Evolutionary conservation across 2,113 vertebrate genomes (phyloP).

Genomic region (Lepidothrix coronata): DNA sequence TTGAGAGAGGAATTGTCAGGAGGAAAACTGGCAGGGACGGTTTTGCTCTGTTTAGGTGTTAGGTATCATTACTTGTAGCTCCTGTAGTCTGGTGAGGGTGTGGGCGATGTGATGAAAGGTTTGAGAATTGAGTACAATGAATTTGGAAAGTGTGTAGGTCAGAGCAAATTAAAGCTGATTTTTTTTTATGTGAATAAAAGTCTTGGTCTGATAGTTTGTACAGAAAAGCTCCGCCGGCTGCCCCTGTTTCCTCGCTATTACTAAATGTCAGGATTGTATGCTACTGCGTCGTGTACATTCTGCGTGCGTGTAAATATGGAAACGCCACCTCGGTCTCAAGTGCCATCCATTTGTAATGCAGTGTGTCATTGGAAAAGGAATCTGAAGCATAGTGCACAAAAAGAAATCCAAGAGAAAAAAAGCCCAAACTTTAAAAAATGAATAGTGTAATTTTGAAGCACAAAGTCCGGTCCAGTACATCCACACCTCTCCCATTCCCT

Average conservation of each 20-base stretch:
- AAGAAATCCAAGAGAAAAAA: slow-evolving; percentile 62
- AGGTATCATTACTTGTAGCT: slow-evolving; percentile 84
- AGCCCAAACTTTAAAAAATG: slow-evolving; percentile 76
- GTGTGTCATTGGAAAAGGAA: slow-evolving; percentile 85
- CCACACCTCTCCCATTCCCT: slow-evolving; percentile 74
- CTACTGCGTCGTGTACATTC: slow-evolving; percentile 94
- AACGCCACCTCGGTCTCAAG: slow-evolving; percentile 85
- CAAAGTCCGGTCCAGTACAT: slow-evolving; percentile 69
- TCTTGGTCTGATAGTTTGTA: slow-evolving; percentile 92
- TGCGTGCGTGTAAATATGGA: slow-evolving; percentile 93
- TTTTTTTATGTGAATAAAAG: slow-evolving; percentile 82
- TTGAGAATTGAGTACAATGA: slow-evolving; percentile 79
- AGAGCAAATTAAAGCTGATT: slow-evolving; percentile 82
- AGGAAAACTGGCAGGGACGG: slow-evolving; percentile 64
- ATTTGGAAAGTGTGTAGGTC: slow-evolving; percentile 82
- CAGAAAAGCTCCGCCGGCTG: slow-evolving; percentile 86
- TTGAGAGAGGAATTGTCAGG: slow-evolving; percentile 65
- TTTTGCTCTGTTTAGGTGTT: slow-evolving; percentile 83
- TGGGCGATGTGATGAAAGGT: slow-evolving; percentile 86
- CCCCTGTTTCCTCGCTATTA: slow-evolving; percentile 85
- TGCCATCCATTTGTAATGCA: slow-evolving; percentile 90
- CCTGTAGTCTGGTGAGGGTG: slow-evolving; percentile 86
- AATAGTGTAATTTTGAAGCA: slow-evolving; percentile 74
- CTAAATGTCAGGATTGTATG: slow-evolving; percentile 89
- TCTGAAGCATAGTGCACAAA: slow-evolving; percentile 61